Evolutionary conservation across 2,797 vertebrate genomes (phyloP).

Genomic region (Ptychadena robeensis): DNA sequence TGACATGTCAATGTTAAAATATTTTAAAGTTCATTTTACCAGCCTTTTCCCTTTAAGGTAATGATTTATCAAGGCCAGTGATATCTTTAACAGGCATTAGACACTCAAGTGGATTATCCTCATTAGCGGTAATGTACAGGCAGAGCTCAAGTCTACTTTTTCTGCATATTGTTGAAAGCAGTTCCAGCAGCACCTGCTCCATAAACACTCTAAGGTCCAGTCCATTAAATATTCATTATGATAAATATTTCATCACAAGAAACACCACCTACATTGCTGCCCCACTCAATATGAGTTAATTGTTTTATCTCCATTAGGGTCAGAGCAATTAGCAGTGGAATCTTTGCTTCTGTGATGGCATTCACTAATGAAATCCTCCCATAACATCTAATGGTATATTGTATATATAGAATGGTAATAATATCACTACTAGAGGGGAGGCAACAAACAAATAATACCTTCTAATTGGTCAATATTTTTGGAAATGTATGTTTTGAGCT

Average conservation of each 20-base stretch:
- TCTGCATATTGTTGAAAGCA: constrained; percentile 24
- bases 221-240: constrained; percentile 54
- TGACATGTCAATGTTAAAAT: not conserved
- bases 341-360: not conserved
- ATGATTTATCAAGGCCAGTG: not conserved
- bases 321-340: constrained; percentile 14
- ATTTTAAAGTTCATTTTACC: no score
- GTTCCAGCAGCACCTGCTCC: constrained; percentile 29
- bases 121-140: constrained; percentile 25
- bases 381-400: not conserved
- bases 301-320: constrained; percentile 43
- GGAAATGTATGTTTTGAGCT: not conserved
- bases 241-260: constrained; percentile 56
- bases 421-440: not conserved
- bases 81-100: not conserved
- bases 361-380: not conserved
- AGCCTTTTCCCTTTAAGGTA: not conserved
- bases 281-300: constrained; percentile 42
- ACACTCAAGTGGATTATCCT: constrained; percentile 9
- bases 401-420: no score
- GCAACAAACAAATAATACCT: not conserved
- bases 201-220: constrained; percentile 48
- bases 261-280: constrained; percentile 43
- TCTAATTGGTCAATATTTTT: not conserved
- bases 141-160: constrained; percentile 2